These are phyloP conservation scores for Trimorus sp. DNA, from an alignment of 2,888 invertebrate species.

Conservation along the genomic window DNA sequence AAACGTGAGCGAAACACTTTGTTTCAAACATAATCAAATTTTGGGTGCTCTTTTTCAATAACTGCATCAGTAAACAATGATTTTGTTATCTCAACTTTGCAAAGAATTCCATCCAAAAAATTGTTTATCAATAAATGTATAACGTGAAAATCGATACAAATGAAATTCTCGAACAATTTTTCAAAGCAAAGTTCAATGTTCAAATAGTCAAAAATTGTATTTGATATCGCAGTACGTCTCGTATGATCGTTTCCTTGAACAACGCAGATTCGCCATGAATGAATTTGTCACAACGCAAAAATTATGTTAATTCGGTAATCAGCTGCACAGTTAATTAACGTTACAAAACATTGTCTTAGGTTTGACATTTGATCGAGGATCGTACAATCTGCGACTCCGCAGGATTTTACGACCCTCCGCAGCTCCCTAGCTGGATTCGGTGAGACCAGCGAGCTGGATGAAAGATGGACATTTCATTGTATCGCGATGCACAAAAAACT, in stretches of 20 bases:
- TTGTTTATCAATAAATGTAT: constrained; percentile 7
- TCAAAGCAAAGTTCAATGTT: too few relatives aligned
- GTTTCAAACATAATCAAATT: too few relatives aligned
- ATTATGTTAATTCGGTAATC: constrained; percentile 29
- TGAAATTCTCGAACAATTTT: background rate
- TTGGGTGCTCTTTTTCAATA: constrained; percentile 13
- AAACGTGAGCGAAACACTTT: constrained; percentile 27
- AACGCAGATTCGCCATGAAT: constrained; percentile 60
- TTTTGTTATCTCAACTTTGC: too few relatives aligned
- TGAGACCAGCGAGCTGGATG: background rate
- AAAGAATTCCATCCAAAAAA: background rate
- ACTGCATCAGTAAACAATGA: too few relatives aligned
- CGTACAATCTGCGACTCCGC: too few relatives aligned
- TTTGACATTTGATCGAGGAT: background rate
- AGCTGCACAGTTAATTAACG: constrained; percentile 61
- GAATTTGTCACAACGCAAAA: constrained; percentile 59
- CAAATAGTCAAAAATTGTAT: too few relatives aligned
- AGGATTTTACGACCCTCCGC: too few relatives aligned
- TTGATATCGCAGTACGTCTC: constrained; percentile 12
- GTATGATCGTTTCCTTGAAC: constrained; percentile 31
- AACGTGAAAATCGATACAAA: too few relatives aligned
- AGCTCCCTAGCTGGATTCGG: too few relatives aligned
- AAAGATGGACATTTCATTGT: too few relatives aligned
- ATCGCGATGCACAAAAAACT: constrained; percentile 24
- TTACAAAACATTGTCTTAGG: constrained; percentile 41